These are phyloP conservation scores for Drosophila persimilis DNA, from an alignment of 1,140 invertebrate species.

Conservation along the genomic window DNA sequence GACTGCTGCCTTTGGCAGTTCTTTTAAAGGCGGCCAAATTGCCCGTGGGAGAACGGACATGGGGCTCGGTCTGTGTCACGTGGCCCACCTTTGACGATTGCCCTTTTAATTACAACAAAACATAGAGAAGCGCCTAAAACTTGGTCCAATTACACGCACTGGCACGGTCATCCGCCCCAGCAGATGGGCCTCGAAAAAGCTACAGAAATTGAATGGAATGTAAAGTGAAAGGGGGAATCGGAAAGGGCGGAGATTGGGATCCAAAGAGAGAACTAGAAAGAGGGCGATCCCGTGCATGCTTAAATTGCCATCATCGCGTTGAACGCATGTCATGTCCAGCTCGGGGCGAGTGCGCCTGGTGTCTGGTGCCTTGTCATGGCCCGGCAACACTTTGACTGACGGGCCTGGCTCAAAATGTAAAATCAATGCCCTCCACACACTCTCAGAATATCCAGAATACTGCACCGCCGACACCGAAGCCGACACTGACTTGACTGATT, in stretches of 20 bases:
- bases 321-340: slow-evolving; percentile 68
- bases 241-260: too few relatives aligned
- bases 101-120: slow-evolving; percentile 70
- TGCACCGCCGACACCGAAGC: not conserved
- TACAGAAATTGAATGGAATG: slow-evolving; percentile 1
- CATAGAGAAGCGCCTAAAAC: slow-evolving; percentile 36
- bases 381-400: slow-evolving; percentile 67
- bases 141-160: slow-evolving; percentile 43
- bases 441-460: not conserved
- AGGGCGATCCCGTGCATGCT: slow-evolving; percentile 45
- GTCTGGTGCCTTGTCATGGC: slow-evolving; percentile 51
- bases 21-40: slow-evolving; percentile 27
- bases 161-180: slow-evolving; percentile 30
- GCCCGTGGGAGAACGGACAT: slow-evolving; percentile 18
- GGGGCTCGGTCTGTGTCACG: slow-evolving; percentile 5
- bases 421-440: slow-evolving; percentile 59
- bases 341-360: slow-evolving; percentile 14
- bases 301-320: slow-evolving; percentile 77
- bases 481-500: slow-evolving; percentile 58
- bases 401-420: slow-evolving; percentile 63
- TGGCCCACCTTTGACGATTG: slow-evolving; percentile 50
- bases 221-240: too few relatives aligned
- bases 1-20: slow-evolving; percentile 44
- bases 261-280: too few relatives aligned
- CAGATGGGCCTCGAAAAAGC: not conserved